Evolutionary conservation across 1,140 invertebrate species (phyloP), one percentile per base, ranked within the genome.

Genomic region (Scylla paramamosain): DNA sequence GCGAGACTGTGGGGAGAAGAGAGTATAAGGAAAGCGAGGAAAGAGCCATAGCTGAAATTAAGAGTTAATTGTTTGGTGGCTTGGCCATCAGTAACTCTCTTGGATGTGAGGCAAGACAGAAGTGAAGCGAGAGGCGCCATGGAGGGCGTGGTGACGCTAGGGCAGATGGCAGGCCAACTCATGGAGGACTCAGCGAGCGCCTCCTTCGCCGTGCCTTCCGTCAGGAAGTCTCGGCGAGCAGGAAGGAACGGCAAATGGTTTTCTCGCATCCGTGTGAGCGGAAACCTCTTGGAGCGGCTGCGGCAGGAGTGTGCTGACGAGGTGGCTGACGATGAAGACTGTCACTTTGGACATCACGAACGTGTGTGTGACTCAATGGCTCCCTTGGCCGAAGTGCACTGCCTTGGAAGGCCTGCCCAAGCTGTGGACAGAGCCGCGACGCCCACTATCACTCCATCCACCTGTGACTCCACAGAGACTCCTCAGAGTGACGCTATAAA

Each of bases 261-360:
- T 39, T 94, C 93, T 31, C 77, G 93, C 16, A 31, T 94, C 20
- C 77, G 88, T 25, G 83, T 94, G 10, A 94, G 32, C 89, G 88
- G 77, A n/a, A 52, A 94, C 93, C 67, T 94, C 12, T n/a, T 94
- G 31, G 87, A 94, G 59, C 93, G 46, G 16, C 93, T 94, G 0
- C 39, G 77, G 77, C 32, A 20, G 14, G 89, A 28, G 48, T 59
- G 31, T 32, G 32, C 45, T n/a, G 93, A 94, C 7, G 93, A 29
- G 7, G 52, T 59, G 83, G 32, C 28, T 10, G 45, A 10, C n/a
- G 59, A 77, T 16, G 93, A 20, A 90, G 86, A 77, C 25, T 52
- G 45, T 20, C 16, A 28, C 14, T 8, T 32, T 25, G n/a, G 48
- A 29, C 28, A 0, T 2, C n/a, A 52, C 16, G 59, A 52, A 28